A percentile compares a stretch with the other conserved stretches of the same genome.
Conservation (phyloP, 2,888 invertebrate genomes). For the Drosophila birchii region DNA sequence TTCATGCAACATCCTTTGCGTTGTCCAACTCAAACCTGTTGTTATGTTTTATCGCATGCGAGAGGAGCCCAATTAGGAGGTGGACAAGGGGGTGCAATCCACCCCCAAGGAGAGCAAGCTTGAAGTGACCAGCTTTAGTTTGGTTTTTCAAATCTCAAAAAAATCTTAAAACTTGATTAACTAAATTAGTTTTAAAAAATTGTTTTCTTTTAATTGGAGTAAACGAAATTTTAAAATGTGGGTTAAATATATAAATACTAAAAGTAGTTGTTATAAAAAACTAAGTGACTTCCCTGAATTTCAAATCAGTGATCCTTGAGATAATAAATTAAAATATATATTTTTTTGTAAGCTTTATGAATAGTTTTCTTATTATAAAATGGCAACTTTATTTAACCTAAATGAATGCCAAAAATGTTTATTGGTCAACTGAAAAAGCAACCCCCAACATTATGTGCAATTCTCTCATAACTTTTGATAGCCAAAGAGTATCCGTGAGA, state of each 20-base stretch:
- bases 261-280: not conserved
- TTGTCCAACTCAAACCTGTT: conserved; percentile 71
- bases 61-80: conserved; percentile 15
- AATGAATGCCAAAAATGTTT: conserved; percentile 30
- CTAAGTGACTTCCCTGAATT: not conserved
- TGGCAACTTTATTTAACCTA: conserved; percentile 52
- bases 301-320: not conserved
- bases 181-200: no score
- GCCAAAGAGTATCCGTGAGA: conserved; percentile 1
- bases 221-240: not conserved
- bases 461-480: not conserved
- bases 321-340: not conserved
- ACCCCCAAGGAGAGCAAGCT: conserved; percentile 42
- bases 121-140: conserved; percentile 49
- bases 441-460: conserved; percentile 43
- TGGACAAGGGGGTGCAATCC: conserved; percentile 11
- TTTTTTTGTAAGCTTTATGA: not conserved
- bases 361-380: not conserved
- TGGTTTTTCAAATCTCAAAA: not conserved
- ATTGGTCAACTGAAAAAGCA: conserved; percentile 38
- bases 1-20: conserved; percentile 35
- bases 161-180: not conserved
- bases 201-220: not conserved
- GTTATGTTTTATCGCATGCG: conserved; percentile 66
- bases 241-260: no score